These are phyloP conservation scores for Stegodyphus mimosarum DNA, from an alignment of 1,140 invertebrate genomes.

Conservation along the genomic window DNA sequence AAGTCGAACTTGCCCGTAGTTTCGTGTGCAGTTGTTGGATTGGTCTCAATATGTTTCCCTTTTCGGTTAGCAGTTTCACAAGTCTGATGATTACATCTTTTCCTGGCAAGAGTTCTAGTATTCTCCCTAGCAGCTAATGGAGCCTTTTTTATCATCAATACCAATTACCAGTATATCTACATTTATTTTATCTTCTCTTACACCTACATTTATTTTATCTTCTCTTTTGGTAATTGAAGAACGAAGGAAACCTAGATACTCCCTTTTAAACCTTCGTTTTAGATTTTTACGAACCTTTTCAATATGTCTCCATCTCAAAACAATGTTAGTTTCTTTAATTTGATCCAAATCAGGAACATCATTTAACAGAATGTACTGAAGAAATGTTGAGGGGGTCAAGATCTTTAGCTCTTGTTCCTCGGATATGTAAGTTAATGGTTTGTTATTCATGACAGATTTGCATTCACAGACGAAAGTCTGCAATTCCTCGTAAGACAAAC, in stretches of 20 bases:
- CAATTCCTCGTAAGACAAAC: conserved; percentile 60
- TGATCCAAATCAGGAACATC: conserved; percentile 20
- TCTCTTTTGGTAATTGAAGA: conserved; percentile 25
- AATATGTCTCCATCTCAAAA: conserved; percentile 18
- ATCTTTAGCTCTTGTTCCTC: conserved; percentile 15
- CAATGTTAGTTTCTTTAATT: background rate
- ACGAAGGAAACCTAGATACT: conserved; percentile 28
- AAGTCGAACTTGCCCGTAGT: too few species aligned
- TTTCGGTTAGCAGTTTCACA: conserved; percentile 10
- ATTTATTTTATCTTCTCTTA: too few species aligned
- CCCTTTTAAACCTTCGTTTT: conserved; percentile 14
- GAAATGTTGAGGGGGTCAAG: background rate
- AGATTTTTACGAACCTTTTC: conserved; percentile 16
- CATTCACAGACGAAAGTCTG: conserved; percentile 63
- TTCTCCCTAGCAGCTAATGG: conserved; percentile 8
- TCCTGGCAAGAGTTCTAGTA: conserved; percentile 1
- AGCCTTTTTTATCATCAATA: background rate
- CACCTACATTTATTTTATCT: conserved; percentile 5
- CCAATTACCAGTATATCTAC: conserved; percentile 6
- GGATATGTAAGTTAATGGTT: conserved; percentile 59
- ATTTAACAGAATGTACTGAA: conserved; percentile 6
- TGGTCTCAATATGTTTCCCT: conserved; percentile 7
- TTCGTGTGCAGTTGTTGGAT: background rate
- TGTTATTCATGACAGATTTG: conserved; percentile 59
- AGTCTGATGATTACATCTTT: conserved; percentile 16